These are phyloP conservation scores for Rugalucina vietnamica DNA, from an alignment of 2,888 invertebrate genomes.

Conservation along the genomic window DNA sequence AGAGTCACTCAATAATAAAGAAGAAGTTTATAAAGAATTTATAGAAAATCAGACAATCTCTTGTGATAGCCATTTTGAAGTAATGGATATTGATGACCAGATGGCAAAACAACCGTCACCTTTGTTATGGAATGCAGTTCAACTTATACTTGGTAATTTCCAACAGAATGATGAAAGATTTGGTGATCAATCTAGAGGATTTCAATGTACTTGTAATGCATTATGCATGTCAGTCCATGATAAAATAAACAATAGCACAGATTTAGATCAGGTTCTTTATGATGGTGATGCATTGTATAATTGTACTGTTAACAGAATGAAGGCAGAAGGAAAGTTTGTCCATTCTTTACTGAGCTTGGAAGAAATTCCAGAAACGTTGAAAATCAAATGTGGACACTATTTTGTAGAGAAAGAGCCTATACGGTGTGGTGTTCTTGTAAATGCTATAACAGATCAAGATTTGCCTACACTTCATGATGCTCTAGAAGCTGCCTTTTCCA, in stretches of 20 bases:
- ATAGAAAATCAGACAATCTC: no score
- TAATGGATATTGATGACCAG: no score
- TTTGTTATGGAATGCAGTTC: no score
- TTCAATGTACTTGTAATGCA: not conserved
- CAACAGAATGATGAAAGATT: not conserved
- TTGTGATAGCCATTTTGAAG: no score
- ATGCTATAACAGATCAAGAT: not conserved
- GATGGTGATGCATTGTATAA: no score
- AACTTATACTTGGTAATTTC: no score
- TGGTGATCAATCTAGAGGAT: not conserved
- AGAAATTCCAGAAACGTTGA: not conserved
- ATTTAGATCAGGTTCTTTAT: no score
- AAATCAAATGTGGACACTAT: not conserved
- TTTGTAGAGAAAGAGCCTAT: no score
- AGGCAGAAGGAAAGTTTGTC: not conserved
- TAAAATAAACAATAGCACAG: not conserved
- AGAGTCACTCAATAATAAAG: no score
- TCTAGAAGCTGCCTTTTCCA: constrained; percentile 11
- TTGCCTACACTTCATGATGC: constrained; percentile 33
- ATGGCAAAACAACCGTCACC: no score
- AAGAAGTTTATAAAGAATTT: no score
- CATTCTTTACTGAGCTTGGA: not conserved
- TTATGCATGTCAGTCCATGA: not conserved
- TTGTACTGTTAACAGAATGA: not conserved
- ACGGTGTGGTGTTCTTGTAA: no score